Evolutionary conservation across 1,140 invertebrate species (phyloP).

Genomic region (Yoshiicerus persimilis): DNA sequence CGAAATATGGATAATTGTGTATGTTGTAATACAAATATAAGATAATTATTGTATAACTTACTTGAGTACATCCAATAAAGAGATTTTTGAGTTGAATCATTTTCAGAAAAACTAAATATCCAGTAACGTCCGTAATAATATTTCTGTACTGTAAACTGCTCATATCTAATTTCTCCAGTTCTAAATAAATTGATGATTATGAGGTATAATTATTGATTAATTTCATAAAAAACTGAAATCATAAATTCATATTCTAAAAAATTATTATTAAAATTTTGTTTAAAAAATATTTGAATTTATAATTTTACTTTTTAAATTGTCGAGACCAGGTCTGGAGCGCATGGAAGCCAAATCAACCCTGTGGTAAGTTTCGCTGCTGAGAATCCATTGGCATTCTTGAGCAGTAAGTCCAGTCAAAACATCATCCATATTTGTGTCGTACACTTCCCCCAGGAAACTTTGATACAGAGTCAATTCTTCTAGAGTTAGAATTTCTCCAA

Average conservation of each 20-base stretch:
- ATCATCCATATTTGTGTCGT: background rate
- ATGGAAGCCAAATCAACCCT: background rate
- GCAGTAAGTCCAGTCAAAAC: background rate
- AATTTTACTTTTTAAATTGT: background rate
- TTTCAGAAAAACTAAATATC: background rate
- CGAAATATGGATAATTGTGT: background rate
- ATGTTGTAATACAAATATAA: background rate
- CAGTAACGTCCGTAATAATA: background rate
- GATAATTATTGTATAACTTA: background rate
- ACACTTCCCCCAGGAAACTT: background rate
- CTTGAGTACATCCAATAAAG: background rate
- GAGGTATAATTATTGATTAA: no score
- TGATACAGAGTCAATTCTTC: background rate
- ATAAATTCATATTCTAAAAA: no score
- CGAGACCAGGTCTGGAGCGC: background rate
- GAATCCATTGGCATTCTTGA: slow-evolving; percentile 5
- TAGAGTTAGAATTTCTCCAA: background rate
- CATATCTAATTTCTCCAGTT: background rate
- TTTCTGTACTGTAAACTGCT: background rate
- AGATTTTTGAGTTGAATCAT: background rate
- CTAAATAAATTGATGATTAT: background rate
- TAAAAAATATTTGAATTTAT: background rate
- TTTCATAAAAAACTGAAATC: no score
- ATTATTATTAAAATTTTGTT: background rate
- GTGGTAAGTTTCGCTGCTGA: background rate